Base-by-base conservation (phyloP, 2,888 invertebrate genomes). In the Spilosoma lubricipeda region DNA sequence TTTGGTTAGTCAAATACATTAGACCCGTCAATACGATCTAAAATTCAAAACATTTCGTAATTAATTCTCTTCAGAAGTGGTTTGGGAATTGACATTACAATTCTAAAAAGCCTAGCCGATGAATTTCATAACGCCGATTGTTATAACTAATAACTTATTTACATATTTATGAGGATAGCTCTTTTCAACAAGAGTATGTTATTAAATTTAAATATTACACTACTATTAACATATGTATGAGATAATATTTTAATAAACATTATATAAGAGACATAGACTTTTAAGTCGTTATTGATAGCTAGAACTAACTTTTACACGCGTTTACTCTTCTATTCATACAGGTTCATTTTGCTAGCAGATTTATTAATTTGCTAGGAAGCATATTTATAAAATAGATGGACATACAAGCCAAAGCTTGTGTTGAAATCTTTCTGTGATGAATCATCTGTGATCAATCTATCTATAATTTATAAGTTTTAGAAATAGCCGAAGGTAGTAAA, bases 51-150 rank as follows among this genome's bases (percentile, higher is more conserved):
- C 42, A 39, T 11, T 23, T 11, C 13, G 18, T 63, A 33, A 45
- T 33, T 23, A 18, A 63, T 30, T 42, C 20, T 30, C 7, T 70
- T 30, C 9, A 59, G 20, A 45, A 63, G 30, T 42, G 30, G 42
- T 30, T 74, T 23, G 67, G 63, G 72, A 73, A 76, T 78, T 68
- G 27, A 73, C 56, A 65, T 66, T 23, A 30, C 42, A 45, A 70
- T 70, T 70, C 30, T 42, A 70, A 63, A 63, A 70, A 36, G 30
- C 63, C 42, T 59, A 2, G 27, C 5, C 27, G 20, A 3, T 59
- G n/a, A 70, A 42, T 39, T 70, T 70, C 39, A 70, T 70, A 39
- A 70, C 39, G 36, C 69, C 23, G 36, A 56, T 36, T 68, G 52
- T 52, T 48, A 33, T 48, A 68, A 52, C 48, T 15, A 52, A 52